Percentiles rank a stretch among this genome's conserved stretches.
Conservation (phyloP, 2,113 vertebrate species). For the Psittacula cyanocephala region DNA sequence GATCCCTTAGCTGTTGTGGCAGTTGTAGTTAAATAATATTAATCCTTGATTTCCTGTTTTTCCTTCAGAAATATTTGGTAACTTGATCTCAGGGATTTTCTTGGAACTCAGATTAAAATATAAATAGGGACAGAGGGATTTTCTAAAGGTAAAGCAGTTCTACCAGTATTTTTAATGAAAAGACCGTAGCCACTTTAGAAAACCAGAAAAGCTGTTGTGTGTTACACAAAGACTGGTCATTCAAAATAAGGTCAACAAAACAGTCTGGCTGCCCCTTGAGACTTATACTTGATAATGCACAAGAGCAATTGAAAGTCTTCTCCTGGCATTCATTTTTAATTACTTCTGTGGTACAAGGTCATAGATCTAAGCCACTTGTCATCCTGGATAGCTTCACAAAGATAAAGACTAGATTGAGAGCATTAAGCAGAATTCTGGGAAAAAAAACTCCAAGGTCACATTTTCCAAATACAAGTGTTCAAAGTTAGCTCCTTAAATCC, state of each 20-base stretch:
- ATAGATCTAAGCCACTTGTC: slow-evolving; percentile 41
- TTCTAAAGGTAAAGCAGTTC: slow-evolving; percentile 9
- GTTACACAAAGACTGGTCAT: neutral
- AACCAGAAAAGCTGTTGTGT: neutral
- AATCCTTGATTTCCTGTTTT: slow-evolving; percentile 1
- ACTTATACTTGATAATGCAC: slow-evolving; percentile 22
- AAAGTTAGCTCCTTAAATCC: neutral
- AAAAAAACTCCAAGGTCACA: slow-evolving; percentile 42
- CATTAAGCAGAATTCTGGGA: slow-evolving; percentile 22
- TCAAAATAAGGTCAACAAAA: neutral
- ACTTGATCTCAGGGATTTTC: neutral
- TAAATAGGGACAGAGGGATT: neutral
- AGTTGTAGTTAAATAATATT: neutral
- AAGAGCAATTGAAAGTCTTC: slow-evolving; percentile 53
- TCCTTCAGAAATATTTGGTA: slow-evolving; percentile 4
- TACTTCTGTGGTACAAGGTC: slow-evolving; percentile 43
- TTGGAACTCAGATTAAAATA: slow-evolving; percentile 18
- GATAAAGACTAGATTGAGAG: slow-evolving; percentile 48
- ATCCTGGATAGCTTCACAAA: slow-evolving; percentile 46
- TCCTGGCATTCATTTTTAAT: slow-evolving; percentile 61
- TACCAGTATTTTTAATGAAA: neutral
- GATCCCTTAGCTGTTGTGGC: neutral
- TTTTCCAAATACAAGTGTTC: slow-evolving; percentile 30
- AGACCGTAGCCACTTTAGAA: neutral
- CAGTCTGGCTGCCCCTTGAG: neutral